phyloP scores from a whole-genome alignment of 1,140 invertebrate species.

The Zaprionus vittiger region DNA sequence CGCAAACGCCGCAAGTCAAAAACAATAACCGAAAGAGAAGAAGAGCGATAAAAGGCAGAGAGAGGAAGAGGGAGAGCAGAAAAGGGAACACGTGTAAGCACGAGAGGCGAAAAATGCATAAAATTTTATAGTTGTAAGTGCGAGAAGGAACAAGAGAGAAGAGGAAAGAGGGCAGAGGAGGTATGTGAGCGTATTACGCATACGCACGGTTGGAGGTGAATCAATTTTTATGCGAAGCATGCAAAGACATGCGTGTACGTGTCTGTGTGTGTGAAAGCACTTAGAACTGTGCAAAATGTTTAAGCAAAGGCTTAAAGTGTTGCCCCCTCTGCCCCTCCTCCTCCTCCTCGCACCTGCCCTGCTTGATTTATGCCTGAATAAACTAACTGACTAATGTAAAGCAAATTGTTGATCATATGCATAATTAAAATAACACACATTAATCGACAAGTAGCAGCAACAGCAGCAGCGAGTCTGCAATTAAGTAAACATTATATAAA shows the following conservation, averaged over 20 bases:
- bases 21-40: conserved; percentile 29
- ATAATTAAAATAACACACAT: conserved; percentile 29
- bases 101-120: conserved; percentile 63
- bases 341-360: background rate
- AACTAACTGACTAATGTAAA: conserved; percentile 13
- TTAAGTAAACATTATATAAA: conserved; percentile 45
- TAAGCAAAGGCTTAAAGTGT: conserved; percentile 14
- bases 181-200: conserved; percentile 60
- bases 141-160: background rate
- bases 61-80: background rate
- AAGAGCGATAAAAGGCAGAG: conserved; percentile 19
- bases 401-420: conserved; percentile 34
- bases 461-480: background rate
- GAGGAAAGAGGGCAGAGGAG: background rate
- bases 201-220: conserved; percentile 69
- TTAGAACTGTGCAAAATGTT: background rate
- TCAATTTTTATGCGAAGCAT: conserved; percentile 69
- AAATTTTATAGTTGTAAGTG: conserved; percentile 69
- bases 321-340: background rate
- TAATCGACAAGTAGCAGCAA: background rate
- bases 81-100: conserved; percentile 18
- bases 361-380: background rate
- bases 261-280: background rate
- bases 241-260: conserved; percentile 29
- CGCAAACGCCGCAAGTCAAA: conserved; percentile 52